A percentile compares a stretch with the other conserved stretches of the same genome.
Evolutionary conservation across 1,140 invertebrate genomes (phyloP).

Genomic region (Lepidostoma basale): DNA sequence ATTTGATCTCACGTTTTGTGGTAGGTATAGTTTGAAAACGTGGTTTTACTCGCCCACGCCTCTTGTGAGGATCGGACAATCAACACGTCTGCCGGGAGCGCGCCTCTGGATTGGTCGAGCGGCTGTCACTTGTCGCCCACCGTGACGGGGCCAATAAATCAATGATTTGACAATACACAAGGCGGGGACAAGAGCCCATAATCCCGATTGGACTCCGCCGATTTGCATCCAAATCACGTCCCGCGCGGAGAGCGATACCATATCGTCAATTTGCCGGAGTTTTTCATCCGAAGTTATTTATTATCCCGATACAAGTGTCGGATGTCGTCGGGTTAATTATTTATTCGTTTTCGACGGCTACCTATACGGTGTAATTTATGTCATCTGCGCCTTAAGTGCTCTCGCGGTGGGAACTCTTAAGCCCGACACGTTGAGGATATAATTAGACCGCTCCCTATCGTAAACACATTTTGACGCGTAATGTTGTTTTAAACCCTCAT

Average conservation of each 20-base stretch:
- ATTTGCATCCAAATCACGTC: slow-evolving; percentile 11
- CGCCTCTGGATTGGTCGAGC: slow-evolving; percentile 1
- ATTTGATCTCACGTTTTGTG: too few species aligned
- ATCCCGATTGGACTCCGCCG: neutral
- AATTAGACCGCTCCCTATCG: too few species aligned
- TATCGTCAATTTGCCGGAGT: neutral
- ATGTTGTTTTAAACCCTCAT: too few species aligned
- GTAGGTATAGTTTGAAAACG: too few species aligned
- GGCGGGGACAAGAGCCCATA: slow-evolving; percentile 1
- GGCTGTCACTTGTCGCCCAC: slow-evolving; percentile 19
- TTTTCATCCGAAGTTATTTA: neutral
- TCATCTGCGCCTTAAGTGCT: neutral
- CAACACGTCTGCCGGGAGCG: slow-evolving; percentile 9
- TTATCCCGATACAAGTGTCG: neutral
- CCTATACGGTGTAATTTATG: too few species aligned
- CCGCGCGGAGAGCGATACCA: neutral
- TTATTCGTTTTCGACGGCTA: too few species aligned
- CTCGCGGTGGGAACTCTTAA: neutral
- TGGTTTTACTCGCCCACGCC: slow-evolving; percentile 3
- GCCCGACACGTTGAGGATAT: too few species aligned
- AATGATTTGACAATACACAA: slow-evolving; percentile 13
- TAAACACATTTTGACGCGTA: too few species aligned
- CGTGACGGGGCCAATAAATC: neutral
- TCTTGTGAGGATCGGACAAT: neutral
- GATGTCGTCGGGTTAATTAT: neutral